A percentile compares a stretch with the other conserved stretches of the same genome.
phyloP scores from a whole-genome alignment of 2,113 vertebrate species.

The Podarcis muralis region DNA sequence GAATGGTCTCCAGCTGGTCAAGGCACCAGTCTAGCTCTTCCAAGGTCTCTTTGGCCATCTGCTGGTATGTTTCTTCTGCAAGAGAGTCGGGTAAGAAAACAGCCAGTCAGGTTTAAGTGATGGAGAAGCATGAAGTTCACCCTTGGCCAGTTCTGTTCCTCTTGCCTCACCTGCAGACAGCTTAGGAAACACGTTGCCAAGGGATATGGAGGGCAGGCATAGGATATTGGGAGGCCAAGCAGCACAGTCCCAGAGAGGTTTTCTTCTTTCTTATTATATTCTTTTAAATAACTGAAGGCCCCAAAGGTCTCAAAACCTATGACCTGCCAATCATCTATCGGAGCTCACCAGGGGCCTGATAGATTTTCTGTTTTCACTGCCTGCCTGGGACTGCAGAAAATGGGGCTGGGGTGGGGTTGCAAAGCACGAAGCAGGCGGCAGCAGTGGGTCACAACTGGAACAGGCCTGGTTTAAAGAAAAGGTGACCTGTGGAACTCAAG shows the following conservation, averaged over 20 bases:
- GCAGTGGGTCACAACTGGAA: not conserved
- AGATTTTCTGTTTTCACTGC: not conserved
- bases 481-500: not conserved
- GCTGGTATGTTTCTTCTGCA: slow-evolving; percentile 91
- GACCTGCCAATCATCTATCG: not conserved
- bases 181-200: not conserved
- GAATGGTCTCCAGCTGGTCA: slow-evolving; percentile 91
- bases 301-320: not conserved
- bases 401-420: not conserved
- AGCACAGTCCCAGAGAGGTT: not conserved
- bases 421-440: not conserved
- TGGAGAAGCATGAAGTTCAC: not conserved
- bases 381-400: not conserved
- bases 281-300: too few species aligned
- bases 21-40: slow-evolving; percentile 95
- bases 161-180: not conserved
- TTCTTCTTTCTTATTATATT: not conserved
- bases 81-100: not conserved
- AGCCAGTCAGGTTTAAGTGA: not conserved
- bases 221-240: too few species aligned
- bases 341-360: not conserved
- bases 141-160: not conserved
- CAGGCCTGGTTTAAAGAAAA: not conserved
- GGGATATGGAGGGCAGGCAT: not conserved
- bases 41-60: slow-evolving; percentile 90